Evolutionary conservation across 2,888 invertebrate genomes (phyloP).

Genomic region (Keiferia lycopersicella): DNA sequence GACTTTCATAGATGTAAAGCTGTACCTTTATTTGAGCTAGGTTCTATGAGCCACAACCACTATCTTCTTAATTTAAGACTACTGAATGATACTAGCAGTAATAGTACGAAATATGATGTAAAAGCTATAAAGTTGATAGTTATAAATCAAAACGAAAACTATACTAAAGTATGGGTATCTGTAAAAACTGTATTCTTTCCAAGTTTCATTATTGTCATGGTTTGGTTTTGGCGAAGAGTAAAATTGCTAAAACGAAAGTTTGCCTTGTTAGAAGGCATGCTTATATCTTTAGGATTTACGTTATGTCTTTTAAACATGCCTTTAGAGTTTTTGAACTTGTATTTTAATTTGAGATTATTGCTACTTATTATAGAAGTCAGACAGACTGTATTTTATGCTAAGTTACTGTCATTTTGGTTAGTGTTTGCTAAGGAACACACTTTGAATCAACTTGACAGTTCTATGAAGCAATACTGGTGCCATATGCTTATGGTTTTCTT

Average conservation of each 20-base stretch:
- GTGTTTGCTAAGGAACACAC: constrained; percentile 99
- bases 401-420: constrained; percentile 97
- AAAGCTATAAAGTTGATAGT: constrained; percentile 90
- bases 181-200: constrained; percentile 97
- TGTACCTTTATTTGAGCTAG: constrained; percentile 97
- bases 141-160: constrained; percentile 99
- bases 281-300: constrained; percentile 92
- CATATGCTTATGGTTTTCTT: constrained; percentile 95
- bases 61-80: constrained; percentile 96
- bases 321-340: constrained; percentile 94
- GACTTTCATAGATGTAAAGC: constrained; percentile 93
- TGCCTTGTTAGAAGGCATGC: constrained; percentile 95
- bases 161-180: constrained; percentile 97
- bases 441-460: constrained; percentile 89
- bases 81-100: constrained; percentile 86
- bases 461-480: constrained; percentile 94
- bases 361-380: constrained; percentile 95
- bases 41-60: constrained; percentile 96
- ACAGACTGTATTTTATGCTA: constrained; percentile 98
- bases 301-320: constrained; percentile 95
- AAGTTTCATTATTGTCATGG: constrained; percentile 88
- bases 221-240: constrained; percentile 97
- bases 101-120: constrained; percentile 90
- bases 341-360: constrained; percentile 97
- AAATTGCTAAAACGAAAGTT: constrained; percentile 92